Conservation (phyloP, 2,888 invertebrate species). For the Lamellibrachia columna region DNA sequence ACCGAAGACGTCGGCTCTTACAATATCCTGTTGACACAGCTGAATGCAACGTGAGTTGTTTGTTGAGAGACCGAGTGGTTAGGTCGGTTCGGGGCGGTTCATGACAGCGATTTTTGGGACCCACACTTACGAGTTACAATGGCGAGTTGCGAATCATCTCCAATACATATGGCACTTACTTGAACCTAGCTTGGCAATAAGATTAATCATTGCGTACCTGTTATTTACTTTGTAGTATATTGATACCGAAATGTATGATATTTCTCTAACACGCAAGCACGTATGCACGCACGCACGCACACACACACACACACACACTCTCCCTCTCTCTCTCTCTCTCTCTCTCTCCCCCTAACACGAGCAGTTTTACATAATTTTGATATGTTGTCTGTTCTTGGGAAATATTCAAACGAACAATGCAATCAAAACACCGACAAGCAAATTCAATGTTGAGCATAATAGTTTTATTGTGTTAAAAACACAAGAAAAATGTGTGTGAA, state of each 20-base stretch:
- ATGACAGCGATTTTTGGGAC: background rate
- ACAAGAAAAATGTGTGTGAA: background rate
- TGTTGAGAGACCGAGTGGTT: background rate
- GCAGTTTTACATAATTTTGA: too few relatives aligned
- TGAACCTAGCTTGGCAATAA: background rate
- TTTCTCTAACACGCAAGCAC: background rate
- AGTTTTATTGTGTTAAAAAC: slow-evolving; percentile 8
- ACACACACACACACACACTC: background rate
- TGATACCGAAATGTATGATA: background rate
- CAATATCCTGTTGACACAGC: background rate
- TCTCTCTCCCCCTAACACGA: background rate
- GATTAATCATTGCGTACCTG: background rate
- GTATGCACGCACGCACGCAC: background rate
- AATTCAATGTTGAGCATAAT: background rate
- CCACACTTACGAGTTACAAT: background rate
- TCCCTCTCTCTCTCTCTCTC: background rate
- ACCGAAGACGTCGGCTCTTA: background rate
- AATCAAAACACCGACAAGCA: background rate
- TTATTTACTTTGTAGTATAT: background rate
- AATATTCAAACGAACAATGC: background rate
- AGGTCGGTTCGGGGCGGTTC: background rate
- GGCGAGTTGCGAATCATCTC: background rate
- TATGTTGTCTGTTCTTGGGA: background rate
- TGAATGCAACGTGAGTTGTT: background rate
- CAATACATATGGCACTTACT: background rate